Conservation (phyloP, 1,140 invertebrate species). For the Brachionus rubens region DNA sequence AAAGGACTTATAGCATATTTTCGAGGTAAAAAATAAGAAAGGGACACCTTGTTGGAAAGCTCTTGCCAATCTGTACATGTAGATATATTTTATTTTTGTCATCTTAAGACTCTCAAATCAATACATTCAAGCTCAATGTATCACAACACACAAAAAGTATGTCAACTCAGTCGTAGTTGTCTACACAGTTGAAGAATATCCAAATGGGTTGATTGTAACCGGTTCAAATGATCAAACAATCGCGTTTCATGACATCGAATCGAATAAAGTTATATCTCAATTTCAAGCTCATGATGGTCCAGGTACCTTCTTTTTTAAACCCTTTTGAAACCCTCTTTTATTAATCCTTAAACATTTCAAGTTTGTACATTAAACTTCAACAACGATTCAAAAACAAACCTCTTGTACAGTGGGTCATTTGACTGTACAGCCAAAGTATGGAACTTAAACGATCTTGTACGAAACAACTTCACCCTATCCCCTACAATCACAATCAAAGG, state of each 20-base stretch:
- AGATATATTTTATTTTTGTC: background rate
- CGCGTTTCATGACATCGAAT: constrained; percentile 37
- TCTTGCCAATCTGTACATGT: too few species aligned
- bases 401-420: constrained; percentile 40
- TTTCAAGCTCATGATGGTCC: constrained; percentile 31
- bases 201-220: constrained; percentile 38
- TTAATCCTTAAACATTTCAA: background rate
- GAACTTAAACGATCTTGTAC: constrained; percentile 28
- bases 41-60: too few species aligned
- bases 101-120: constrained; percentile 9
- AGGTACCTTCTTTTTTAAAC: background rate
- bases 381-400: background rate
- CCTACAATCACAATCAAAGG: constrained; percentile 23
- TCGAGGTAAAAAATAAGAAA: too few species aligned
- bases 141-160: constrained; percentile 30
- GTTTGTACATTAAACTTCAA: background rate
- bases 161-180: constrained; percentile 33
- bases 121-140: constrained; percentile 12
- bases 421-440: constrained; percentile 39
- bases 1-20: too few species aligned
- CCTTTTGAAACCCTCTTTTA: background rate
- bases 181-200: constrained; percentile 3
- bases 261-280: background rate
- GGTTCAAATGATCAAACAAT: constrained; percentile 46
- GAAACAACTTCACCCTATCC: background rate